A percentile compares a stretch with the other conserved stretches of the same genome.
Evolutionary conservation across 2,113 vertebrate genomes (phyloP).

Genomic region (Tragelaphus strepsiceros): DNA sequence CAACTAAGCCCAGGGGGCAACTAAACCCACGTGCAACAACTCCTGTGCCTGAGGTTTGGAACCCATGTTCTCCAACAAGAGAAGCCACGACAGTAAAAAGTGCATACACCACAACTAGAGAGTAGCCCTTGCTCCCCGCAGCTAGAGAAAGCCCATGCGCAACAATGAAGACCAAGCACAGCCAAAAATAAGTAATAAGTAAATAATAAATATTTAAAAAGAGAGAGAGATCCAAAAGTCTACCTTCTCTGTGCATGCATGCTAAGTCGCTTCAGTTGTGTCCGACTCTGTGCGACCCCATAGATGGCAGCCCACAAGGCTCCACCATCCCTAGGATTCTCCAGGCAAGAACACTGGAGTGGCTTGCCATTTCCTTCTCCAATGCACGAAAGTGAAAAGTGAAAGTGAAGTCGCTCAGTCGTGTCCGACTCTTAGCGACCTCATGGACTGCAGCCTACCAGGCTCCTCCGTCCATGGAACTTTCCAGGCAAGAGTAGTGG

Average conservation of each 20-base stretch:
- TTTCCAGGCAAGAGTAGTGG: too few species aligned
- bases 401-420: too few species aligned
- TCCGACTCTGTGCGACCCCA: too few species aligned
- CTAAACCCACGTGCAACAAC: neutral
- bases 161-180: neutral
- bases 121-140: accelerated
- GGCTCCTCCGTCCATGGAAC: too few species aligned
- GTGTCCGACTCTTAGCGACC: too few species aligned
- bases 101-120: accelerated
- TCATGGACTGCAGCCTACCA: too few species aligned
- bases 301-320: too few species aligned
- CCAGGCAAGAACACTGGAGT: too few species aligned
- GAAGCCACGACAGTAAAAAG: neutral
- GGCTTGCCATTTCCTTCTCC: too few species aligned
- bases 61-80: neutral
- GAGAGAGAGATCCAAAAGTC: neutral
- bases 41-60: neutral
- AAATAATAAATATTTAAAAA: neutral
- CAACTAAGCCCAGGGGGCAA: neutral
- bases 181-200: neutral
- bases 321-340: too few species aligned
- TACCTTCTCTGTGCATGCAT: neutral
- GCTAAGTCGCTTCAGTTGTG: too few species aligned
- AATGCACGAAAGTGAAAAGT: too few species aligned
- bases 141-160: neutral